phyloP scores from a whole-genome alignment of 2,888 invertebrate species.

The Cistogaster globosa region DNA sequence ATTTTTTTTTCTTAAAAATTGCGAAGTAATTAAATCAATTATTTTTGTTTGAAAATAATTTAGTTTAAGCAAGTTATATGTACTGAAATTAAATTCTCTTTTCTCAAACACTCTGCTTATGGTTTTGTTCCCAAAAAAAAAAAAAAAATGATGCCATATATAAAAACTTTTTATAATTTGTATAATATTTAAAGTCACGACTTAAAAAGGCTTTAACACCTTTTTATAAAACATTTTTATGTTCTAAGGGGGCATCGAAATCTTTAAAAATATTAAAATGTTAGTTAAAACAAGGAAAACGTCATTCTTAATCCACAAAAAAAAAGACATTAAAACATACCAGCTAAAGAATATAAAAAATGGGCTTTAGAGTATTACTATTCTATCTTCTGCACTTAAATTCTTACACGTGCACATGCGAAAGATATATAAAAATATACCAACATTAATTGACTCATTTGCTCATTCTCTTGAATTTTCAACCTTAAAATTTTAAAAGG shows the following conservation, averaged over 20 bases:
- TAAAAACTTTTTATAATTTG: neutral
- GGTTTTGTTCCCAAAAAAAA: too few relatives aligned
- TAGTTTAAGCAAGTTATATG: too few relatives aligned
- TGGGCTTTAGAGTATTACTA: conserved; percentile 57
- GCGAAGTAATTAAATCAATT: too few relatives aligned
- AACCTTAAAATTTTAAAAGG: too few relatives aligned
- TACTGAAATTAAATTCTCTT: conserved; percentile 34
- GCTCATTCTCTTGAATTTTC: too few relatives aligned
- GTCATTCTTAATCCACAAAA: conserved; percentile 52
- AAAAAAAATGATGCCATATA: neutral
- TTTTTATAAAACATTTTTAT: conserved; percentile 26
- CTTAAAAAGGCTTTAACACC: conserved; percentile 40
- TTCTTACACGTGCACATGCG: too few relatives aligned
- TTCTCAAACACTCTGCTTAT: neutral
- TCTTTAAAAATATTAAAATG: neutral
- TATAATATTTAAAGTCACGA: conserved; percentile 53
- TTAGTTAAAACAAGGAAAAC: conserved; percentile 51
- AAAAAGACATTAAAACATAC: conserved; percentile 42
- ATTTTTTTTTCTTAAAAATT: too few relatives aligned
- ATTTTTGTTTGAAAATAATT: too few relatives aligned
- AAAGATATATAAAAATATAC: too few relatives aligned
- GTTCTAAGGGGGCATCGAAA: neutral
- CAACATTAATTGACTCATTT: too few relatives aligned
- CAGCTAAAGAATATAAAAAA: conserved; percentile 64
- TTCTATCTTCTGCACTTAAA: neutral